phyloP scores from a whole-genome alignment of 92 coral and sea anemone species.

The Desmophyllum pertusum region DNA sequence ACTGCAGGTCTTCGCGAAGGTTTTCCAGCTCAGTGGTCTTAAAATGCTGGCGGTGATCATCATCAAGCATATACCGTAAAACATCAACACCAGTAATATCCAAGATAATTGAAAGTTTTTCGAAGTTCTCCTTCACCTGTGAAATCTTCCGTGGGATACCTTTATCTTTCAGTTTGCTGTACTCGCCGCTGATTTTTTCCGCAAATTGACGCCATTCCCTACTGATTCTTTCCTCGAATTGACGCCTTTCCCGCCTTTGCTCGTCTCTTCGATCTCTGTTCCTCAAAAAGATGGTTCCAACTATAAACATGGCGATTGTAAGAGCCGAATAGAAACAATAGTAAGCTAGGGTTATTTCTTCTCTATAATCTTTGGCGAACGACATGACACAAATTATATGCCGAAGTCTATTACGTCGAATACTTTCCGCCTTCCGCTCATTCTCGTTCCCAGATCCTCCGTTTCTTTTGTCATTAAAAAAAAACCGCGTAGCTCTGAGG shows the following conservation, averaged over 20 bases:
- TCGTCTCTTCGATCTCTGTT: not conserved
- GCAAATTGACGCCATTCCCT: constrained; percentile 38
- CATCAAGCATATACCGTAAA: constrained; percentile 11
- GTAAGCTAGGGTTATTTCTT: constrained; percentile 7
- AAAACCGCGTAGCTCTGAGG: no score
- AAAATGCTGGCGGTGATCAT: not conserved
- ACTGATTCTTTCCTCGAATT: constrained; percentile 20
- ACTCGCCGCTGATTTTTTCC: constrained; percentile 18
- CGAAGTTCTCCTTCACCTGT: not conserved
- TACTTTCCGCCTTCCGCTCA: no score
- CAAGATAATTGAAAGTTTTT: not conserved
- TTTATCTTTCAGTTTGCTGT: constrained; percentile 22
- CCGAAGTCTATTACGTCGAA: no score
- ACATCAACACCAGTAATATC: constrained; percentile 26
- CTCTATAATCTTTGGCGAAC: constrained; percentile 6
- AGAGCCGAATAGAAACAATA: constrained; percentile 1
- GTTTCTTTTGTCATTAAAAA: no score
- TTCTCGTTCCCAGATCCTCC: no score
- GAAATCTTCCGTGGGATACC: constrained; percentile 4
- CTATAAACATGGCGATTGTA: not conserved
- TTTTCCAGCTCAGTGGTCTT: not conserved
- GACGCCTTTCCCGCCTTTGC: not conserved
- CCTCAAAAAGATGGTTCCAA: constrained; percentile 26
- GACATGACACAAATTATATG: not conserved
- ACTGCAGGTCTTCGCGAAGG: constrained; percentile 20